These are phyloP conservation scores for Pachliopta kotzebuea DNA, from an alignment of 2,888 invertebrate species.

Conservation along the genomic window DNA sequence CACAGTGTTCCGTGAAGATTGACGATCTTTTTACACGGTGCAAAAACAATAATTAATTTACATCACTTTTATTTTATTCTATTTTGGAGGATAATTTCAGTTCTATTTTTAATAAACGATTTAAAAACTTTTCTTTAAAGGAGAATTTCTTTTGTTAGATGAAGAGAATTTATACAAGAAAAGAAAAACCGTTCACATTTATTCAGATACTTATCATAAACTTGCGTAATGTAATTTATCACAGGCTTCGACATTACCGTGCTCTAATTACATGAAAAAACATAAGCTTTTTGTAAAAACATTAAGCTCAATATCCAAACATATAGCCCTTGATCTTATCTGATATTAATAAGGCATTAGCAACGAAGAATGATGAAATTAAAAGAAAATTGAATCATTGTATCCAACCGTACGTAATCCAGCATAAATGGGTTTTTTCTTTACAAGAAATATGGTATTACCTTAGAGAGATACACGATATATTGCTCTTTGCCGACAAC, in stretches of 20 bases:
- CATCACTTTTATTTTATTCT: not conserved
- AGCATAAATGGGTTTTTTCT: slow-evolving; percentile 11
- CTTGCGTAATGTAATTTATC: too few relatives aligned
- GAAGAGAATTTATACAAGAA: too few relatives aligned
- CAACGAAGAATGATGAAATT: not conserved
- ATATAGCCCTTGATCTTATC: not conserved
- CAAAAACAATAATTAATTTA: slow-evolving; percentile 23
- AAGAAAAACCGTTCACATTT: too few relatives aligned
- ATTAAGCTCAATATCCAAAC: not conserved
- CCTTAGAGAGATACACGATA: slow-evolving; percentile 13
- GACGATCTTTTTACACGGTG: slow-evolving; percentile 13
- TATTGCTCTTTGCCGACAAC: slow-evolving; percentile 12
- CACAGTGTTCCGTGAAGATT: slow-evolving; percentile 14
- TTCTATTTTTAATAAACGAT: not conserved
- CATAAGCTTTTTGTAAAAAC: too few relatives aligned
- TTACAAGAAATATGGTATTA: slow-evolving; percentile 16
- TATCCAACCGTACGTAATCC: not conserved
- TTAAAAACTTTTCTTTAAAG: too few relatives aligned
- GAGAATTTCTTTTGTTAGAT: not conserved
- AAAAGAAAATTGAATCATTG: not conserved
- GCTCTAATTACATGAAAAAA: too few relatives aligned
- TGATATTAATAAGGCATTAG: not conserved
- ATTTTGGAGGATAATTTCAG: not conserved
- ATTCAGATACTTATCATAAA: too few relatives aligned
- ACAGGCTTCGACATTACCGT: too few relatives aligned